Evolutionary conservation across 2,113 vertebrate species (phyloP).

Genomic region (Proteles cristata): DNA sequence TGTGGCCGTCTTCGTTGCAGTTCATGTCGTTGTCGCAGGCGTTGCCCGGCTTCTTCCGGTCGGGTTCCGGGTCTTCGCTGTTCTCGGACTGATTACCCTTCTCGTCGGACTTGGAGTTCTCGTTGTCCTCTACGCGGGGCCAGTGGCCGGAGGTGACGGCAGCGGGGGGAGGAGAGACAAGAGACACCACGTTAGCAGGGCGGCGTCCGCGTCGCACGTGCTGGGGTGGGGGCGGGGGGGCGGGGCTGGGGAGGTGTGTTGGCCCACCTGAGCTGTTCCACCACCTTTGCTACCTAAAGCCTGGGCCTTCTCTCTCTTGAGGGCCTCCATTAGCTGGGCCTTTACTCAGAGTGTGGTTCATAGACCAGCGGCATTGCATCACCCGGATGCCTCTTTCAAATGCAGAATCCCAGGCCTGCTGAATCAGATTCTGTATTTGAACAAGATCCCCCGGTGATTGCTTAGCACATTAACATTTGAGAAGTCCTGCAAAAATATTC

Average conservation of each 20-base stretch:
- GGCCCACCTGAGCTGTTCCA: background rate
- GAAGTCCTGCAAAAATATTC: background rate
- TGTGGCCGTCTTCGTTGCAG: conserved; percentile 95
- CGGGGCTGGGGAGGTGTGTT: no score
- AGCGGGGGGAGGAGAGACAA: background rate
- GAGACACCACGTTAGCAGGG: conserved; percentile 35
- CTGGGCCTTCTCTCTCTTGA: background rate
- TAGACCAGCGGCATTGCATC: background rate
- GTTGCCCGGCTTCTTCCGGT: conserved; percentile 92
- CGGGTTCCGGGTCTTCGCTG: conserved; percentile 93
- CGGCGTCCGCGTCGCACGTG: background rate
- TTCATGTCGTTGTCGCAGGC: conserved; percentile 95
- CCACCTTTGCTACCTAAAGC: background rate
- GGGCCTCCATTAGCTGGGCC: background rate
- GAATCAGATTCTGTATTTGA: background rate
- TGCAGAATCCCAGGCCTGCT: background rate
- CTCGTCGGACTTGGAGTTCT: conserved; percentile 95
- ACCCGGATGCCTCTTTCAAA: background rate
- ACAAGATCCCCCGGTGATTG: background rate
- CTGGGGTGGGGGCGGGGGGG: no score
- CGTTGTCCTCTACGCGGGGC: conserved; percentile 91
- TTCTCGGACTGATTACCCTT: conserved; percentile 96
- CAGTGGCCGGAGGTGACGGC: background rate
- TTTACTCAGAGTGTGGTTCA: background rate
- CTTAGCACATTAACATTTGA: background rate